Evolutionary conservation across 2,888 invertebrate species (phyloP).

Genomic region (Petrolisthes manimaculis): DNA sequence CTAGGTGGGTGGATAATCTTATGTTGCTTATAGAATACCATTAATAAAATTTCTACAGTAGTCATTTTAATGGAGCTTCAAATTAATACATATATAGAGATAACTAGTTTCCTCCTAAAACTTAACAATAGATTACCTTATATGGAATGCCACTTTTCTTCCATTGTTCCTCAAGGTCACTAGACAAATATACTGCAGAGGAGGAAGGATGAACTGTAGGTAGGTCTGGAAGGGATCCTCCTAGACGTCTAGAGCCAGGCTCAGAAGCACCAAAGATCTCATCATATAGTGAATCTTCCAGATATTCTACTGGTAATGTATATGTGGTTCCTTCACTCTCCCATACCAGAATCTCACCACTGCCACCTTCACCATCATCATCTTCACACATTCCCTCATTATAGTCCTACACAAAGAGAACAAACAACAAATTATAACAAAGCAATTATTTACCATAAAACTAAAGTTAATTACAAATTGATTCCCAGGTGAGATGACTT

Average conservation of each 20-base stretch:
- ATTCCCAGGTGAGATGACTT: no score
- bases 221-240: slow-evolving; percentile 64
- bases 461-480: no score
- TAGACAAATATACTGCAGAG: slow-evolving; percentile 34
- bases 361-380: slow-evolving; percentile 46
- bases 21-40: no score
- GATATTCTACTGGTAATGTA: slow-evolving; percentile 61
- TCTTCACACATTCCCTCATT: slow-evolving; percentile 20
- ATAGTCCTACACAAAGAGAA: slow-evolving; percentile 6
- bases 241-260: slow-evolving; percentile 33
- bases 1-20: no score
- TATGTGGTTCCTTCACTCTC: slow-evolving; percentile 60
- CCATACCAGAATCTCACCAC: slow-evolving; percentile 56
- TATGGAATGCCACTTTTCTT: slow-evolving; percentile 59
- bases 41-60: no score
- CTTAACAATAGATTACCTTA: slow-evolving; percentile 34
- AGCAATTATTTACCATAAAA: no score
- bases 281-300: slow-evolving; percentile 63
- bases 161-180: slow-evolving; percentile 55
- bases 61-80: no score
- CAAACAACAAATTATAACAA: no score
- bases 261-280: slow-evolving; percentile 61
- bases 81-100: no score
- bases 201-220: slow-evolving; percentile 48
- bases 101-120: not conserved